phyloP scores from a whole-genome alignment of 2,797 vertebrate genomes.

The Nannoperca obscura region DNA sequence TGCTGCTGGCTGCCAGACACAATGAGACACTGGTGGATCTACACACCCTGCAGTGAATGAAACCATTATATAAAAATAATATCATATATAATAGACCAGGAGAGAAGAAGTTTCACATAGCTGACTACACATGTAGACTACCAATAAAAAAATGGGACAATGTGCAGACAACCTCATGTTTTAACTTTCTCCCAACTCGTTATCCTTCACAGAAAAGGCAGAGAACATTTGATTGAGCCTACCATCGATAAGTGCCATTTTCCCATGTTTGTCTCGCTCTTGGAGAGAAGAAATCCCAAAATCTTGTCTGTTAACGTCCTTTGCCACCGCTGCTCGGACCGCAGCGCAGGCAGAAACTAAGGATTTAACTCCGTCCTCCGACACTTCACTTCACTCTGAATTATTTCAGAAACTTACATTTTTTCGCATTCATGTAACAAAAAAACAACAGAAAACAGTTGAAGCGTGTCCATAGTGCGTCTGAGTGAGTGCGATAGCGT shows the following conservation, averaged over 20 bases:
- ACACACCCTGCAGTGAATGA: background rate
- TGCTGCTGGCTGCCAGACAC: background rate
- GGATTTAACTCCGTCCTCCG: background rate
- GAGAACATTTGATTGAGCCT: slow-evolving; percentile 22
- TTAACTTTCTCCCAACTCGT: background rate
- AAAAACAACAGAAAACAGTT: too few relatives aligned
- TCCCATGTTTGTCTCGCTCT: slow-evolving; percentile 56
- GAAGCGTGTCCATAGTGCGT: background rate
- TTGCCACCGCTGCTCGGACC: background rate
- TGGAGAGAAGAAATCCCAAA: background rate
- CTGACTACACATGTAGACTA: background rate
- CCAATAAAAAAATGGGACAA: background rate
- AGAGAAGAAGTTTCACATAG: background rate
- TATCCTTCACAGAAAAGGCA: background rate
- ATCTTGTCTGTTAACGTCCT: background rate
- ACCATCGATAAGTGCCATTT: slow-evolving; percentile 83
- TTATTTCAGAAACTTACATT: slow-evolving; percentile 13
- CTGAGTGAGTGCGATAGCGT: accelerated
- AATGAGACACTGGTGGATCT: slow-evolving; percentile 1
- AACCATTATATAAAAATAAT: background rate
- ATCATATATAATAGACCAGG: background rate
- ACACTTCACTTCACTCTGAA: background rate
- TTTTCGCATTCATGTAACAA: accelerated
- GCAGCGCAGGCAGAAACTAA: background rate
- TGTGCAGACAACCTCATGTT: too few relatives aligned